A percentile compares a stretch with the other conserved stretches of the same genome.
Conservation (phyloP, 2,888 invertebrate genomes). For the Ecliptopera silaceata region DNA sequence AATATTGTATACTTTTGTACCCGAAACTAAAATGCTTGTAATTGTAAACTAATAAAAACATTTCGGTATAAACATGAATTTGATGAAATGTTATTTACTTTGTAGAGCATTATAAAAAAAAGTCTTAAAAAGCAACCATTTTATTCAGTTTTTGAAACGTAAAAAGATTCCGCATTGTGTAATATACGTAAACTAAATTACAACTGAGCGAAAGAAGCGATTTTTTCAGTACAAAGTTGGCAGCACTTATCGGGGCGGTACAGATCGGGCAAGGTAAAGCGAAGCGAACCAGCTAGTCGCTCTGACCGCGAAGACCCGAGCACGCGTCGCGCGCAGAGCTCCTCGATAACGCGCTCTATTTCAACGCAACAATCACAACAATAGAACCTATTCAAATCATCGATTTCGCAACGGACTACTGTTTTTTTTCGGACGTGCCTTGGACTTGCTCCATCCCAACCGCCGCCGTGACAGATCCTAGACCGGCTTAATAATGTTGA, state of each 20-base stretch:
- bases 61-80: too few relatives aligned
- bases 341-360: slow-evolving; percentile 71
- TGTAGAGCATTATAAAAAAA: too few relatives aligned
- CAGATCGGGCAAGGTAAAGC: slow-evolving; percentile 17
- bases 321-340: slow-evolving; percentile 60
- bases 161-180: too few relatives aligned
- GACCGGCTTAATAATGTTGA: slow-evolving; percentile 65
- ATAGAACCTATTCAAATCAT: slow-evolving; percentile 50
- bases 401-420: slow-evolving; percentile 30
- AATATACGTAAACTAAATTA: too few relatives aligned
- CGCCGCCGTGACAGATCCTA: slow-evolving; percentile 55
- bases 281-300: slow-evolving; percentile 53
- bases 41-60: too few relatives aligned
- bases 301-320: slow-evolving; percentile 65
- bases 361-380: slow-evolving; percentile 63
- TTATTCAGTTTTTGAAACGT: too few relatives aligned
- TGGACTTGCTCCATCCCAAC: slow-evolving; percentile 50
- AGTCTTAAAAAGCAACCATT: too few relatives aligned
- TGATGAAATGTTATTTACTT: too few relatives aligned
- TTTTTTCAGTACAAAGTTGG: background rate
- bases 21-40: too few relatives aligned
- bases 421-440: slow-evolving; percentile 29
- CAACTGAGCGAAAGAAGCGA: background rate
- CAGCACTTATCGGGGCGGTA: slow-evolving; percentile 1
- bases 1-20: too few relatives aligned